Evolutionary conservation across 1,140 invertebrate species (phyloP), one percentile per base, ranked within the genome.

Genomic region (Micrasema minimum): DNA sequence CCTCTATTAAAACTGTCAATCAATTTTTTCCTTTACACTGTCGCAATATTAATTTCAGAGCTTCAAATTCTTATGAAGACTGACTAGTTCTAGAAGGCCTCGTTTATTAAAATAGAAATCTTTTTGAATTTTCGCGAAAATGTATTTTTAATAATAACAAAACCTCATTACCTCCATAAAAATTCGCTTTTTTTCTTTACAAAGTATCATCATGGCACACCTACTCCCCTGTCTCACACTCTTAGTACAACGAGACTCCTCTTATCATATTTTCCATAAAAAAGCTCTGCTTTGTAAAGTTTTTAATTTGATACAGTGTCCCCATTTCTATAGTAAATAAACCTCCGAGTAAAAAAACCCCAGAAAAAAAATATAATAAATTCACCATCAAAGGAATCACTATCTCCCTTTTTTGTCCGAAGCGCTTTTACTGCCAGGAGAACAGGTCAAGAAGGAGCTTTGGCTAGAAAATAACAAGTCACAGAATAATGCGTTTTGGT

Each of bases 231-330:
- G 20, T n/a, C 7, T 7, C 16, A 22, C 5, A 50, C 51, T 55
- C 14, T 23, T 38, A 9, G 31, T 26, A 31, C 20, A 12, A 31
- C 51, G 55, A 10, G n/a, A 18, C 12, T 59, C 16, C 53, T 69
- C 66, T 55, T 69, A 69, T 69, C 66, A 69, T 69, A 35, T 57
- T 69, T 69, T 59, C n/a, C 38, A 37, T 59, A 59, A 45, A 59
- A 46, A 69, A 69, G 46, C 26, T 23, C 41, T 57, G 51, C 53
- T 57, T 59, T 69, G 50, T 53, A 67, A 72, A 72, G 62, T 71
- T 72, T 72, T 62, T 72, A 72, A 72, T 72, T 72, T 72, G 70
- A 72, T 72, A 72, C 66, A 51, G 51, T 53, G 50, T 12, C 22
- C n/a, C 18, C 41, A 14, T n/a, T n/a, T n/a, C n/a, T n/a, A n/a